phyloP scores from a whole-genome alignment of 2,113 vertebrate genomes.

The Deroptyus accipitrinus region DNA sequence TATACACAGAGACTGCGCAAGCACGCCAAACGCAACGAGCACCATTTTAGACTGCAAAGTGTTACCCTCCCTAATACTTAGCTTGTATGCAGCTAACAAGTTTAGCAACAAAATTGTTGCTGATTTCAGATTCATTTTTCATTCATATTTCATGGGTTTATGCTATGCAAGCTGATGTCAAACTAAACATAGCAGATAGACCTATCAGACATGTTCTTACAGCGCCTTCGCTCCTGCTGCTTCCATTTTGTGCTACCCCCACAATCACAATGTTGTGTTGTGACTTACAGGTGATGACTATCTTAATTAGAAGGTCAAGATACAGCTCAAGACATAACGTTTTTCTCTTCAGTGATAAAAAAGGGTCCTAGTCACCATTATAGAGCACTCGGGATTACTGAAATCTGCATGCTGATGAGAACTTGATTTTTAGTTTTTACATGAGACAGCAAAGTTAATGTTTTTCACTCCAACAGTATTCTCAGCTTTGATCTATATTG shows the following conservation, averaged over 20 bases:
- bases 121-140: background rate
- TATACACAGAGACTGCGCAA: background rate
- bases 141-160: background rate
- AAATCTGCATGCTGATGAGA: background rate
- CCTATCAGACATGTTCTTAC: background rate
- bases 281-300: background rate
- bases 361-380: background rate
- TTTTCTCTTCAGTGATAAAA: background rate
- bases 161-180: background rate
- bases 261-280: fast-evolving
- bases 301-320: background rate
- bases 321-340: background rate
- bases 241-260: background rate
- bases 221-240: background rate
- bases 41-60: background rate
- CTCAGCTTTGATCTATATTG: background rate
- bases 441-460: background rate
- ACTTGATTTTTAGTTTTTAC: background rate
- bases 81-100: background rate
- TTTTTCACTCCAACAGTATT: background rate
- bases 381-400: background rate
- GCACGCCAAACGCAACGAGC: background rate
- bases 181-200: background rate
- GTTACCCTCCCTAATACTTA: background rate
- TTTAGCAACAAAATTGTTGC: background rate